These are phyloP conservation scores for Sipha flava DNA, from an alignment of 1,140 invertebrate species.

Conservation along the genomic window DNA sequence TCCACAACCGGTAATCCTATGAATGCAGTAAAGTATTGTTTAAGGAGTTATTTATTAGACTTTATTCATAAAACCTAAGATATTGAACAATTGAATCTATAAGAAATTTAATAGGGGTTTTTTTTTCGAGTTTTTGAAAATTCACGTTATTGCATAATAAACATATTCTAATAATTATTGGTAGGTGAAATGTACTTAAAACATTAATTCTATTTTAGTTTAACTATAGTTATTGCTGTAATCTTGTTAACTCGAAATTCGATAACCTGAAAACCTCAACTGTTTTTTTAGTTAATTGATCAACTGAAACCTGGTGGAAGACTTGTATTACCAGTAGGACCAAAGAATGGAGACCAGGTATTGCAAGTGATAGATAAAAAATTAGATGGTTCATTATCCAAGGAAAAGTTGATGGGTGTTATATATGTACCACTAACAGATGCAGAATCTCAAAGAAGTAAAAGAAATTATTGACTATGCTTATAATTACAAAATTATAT, in stretches of 20 bases:
- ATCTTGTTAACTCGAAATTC: too few species aligned
- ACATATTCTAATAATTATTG: too few species aligned
- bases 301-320: conserved; percentile 75
- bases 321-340: conserved; percentile 85
- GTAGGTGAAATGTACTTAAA: too few species aligned
- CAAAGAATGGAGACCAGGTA: conserved; percentile 68
- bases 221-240: too few species aligned
- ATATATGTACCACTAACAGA: conserved; percentile 96
- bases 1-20: conserved; percentile 57
- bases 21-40: background rate
- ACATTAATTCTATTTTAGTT: too few species aligned
- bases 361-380: conserved; percentile 83
- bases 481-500: background rate
- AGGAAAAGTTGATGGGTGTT: conserved; percentile 83
- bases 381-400: conserved; percentile 64
- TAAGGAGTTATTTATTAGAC: too few species aligned
- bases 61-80: too few species aligned
- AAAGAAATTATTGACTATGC: background rate
- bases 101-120: too few species aligned
- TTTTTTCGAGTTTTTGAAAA: too few species aligned
- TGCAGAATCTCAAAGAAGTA: background rate
- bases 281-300: conserved; percentile 51
- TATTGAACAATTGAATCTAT: too few species aligned
- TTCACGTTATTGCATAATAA: too few species aligned
- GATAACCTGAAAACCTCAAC: background rate